These are phyloP conservation scores for Tiliacea aurago DNA, from an alignment of 2,888 invertebrate species.

Conservation along the genomic window DNA sequence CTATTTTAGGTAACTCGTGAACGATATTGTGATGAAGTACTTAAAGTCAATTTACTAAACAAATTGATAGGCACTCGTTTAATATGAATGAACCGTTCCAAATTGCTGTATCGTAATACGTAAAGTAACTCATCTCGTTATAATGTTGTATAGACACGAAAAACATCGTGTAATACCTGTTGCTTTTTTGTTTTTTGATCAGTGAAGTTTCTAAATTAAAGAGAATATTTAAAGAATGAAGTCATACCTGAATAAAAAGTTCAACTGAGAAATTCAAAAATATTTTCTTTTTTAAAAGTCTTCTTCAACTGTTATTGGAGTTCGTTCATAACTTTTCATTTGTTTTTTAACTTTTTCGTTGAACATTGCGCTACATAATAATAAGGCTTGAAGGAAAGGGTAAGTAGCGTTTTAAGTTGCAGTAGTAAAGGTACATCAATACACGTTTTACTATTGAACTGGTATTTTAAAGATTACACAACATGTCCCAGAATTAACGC, in stretches of 20 bases:
- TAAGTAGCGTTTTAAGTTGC: slow-evolving; percentile 14
- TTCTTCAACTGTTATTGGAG: slow-evolving; percentile 41
- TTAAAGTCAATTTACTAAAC: slow-evolving; percentile 10
- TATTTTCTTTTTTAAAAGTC: slow-evolving; percentile 35
- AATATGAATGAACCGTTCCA: slow-evolving; percentile 12
- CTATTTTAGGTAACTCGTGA: not conserved
- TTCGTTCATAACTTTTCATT: slow-evolving; percentile 49
- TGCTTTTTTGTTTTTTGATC: slow-evolving; percentile 30
- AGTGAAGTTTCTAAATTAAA: slow-evolving; percentile 44
- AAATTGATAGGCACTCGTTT: slow-evolving; percentile 20
- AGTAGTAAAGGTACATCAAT: not conserved
- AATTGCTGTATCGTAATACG: slow-evolving; percentile 32
- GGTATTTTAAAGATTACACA: not conserved
- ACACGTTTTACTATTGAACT: not conserved
- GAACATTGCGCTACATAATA: slow-evolving; percentile 32
- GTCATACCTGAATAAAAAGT: slow-evolving; percentile 46
- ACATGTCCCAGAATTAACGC: no score
- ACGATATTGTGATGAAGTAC: not conserved
- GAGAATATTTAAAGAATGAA: slow-evolving; percentile 43
- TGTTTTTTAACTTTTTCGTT: slow-evolving; percentile 30
- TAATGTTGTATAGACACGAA: slow-evolving; percentile 36
- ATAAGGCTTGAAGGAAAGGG: slow-evolving; percentile 20
- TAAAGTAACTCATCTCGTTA: slow-evolving; percentile 31
- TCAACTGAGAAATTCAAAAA: slow-evolving; percentile 33
- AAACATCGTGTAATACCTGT: slow-evolving; percentile 39